A percentile compares a stretch with the other conserved stretches of the same genome.
Evolutionary conservation across 2,888 invertebrate genomes (phyloP).

Genomic region (Aphrophora alni): DNA sequence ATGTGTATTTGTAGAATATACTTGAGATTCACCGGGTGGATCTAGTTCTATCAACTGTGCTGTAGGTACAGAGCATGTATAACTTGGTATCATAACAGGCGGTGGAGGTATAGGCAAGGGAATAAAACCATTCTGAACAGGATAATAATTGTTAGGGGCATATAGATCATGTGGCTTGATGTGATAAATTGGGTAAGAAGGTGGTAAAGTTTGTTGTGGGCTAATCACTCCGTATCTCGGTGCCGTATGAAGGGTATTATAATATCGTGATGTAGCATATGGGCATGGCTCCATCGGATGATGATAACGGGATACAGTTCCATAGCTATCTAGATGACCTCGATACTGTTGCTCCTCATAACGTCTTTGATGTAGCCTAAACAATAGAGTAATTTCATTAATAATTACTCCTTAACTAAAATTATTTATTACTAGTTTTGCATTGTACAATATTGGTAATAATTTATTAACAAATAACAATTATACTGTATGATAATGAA

Average conservation of each 20-base stretch:
- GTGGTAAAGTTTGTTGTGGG: constrained; percentile 43
- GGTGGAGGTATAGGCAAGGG: constrained; percentile 54
- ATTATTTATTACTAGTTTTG: background rate
- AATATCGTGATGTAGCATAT: constrained; percentile 26
- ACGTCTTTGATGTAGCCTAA: constrained; percentile 31
- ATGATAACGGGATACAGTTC: constrained; percentile 34
- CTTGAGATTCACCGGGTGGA: constrained; percentile 27
- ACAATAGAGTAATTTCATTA: background rate
- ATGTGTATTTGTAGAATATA: constrained; percentile 35
- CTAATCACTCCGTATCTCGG: constrained; percentile 35
- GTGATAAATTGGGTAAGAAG: constrained; percentile 37
- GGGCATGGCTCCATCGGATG: constrained; percentile 33
- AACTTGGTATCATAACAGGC: constrained; percentile 48
- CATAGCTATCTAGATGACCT: constrained; percentile 32
- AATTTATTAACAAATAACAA: background rate
- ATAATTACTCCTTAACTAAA: background rate
- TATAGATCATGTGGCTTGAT: constrained; percentile 48
- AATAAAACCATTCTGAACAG: constrained; percentile 40
- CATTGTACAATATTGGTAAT: background rate
- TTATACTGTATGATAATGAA: background rate
- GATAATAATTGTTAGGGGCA: constrained; percentile 41
- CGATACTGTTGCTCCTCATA: constrained; percentile 34
- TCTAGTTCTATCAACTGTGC: constrained; percentile 73
- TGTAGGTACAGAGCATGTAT: constrained; percentile 63
- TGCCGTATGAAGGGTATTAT: constrained; percentile 25